Conservation (phyloP, 1,140 invertebrate genomes). For the Trichogramma pretiosum region DNA sequence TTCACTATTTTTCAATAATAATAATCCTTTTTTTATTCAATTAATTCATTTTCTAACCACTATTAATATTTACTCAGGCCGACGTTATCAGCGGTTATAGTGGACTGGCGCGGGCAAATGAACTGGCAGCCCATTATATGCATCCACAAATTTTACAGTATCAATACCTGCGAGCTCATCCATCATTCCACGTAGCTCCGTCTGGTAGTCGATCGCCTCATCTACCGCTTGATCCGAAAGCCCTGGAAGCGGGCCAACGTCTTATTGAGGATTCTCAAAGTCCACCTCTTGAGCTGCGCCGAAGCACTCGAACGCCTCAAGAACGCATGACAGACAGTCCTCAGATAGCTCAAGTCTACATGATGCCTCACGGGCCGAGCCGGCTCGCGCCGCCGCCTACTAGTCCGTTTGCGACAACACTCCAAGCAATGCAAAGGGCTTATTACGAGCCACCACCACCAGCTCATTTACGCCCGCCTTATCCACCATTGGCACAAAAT, state of each 20-base stretch:
- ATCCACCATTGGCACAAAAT: conserved; percentile 43
- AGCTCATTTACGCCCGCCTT: conserved; percentile 48
- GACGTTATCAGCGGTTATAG: conserved; percentile 48
- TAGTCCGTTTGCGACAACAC: conserved; percentile 55
- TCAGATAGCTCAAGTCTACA: conserved; percentile 61
- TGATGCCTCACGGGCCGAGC: conserved; percentile 40
- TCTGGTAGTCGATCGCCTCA: conserved; percentile 39
- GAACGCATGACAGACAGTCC: conserved; percentile 70
- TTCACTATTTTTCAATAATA: too few species aligned
- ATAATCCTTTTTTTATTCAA: conserved; percentile 4
- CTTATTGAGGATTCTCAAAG: conserved; percentile 53
- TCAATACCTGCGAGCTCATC: conserved; percentile 60
- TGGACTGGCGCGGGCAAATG: conserved; percentile 29
- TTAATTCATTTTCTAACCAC: not conserved
- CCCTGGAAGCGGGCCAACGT: conserved; percentile 53
- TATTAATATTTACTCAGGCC: conserved; percentile 45
- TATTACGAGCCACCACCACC: conserved; percentile 57
- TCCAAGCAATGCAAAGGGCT: conserved; percentile 36
- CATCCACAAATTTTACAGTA: conserved; percentile 61
- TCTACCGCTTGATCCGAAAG: conserved; percentile 37
- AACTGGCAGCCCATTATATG: conserved; percentile 48
- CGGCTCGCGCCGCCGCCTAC: conserved; percentile 44
- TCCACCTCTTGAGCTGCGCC: conserved; percentile 62
- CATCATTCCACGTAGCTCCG: conserved; percentile 41
- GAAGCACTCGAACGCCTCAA: conserved; percentile 56